phyloP scores from a whole-genome alignment of 1,140 invertebrate species.

The Orchesella cincta region DNA sequence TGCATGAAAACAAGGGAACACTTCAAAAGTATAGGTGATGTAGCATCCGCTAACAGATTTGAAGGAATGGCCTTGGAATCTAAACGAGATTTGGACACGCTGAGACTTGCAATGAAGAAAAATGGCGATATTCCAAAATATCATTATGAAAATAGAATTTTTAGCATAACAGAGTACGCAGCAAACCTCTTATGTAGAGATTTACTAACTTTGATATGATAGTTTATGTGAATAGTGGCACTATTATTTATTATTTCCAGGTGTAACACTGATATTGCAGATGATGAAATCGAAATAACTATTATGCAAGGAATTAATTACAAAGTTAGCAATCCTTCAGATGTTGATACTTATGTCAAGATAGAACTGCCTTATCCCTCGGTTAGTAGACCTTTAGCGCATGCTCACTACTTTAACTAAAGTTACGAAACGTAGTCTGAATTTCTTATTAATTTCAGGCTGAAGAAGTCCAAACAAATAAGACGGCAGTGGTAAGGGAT shows the following conservation, averaged over 20 bases:
- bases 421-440: neutral
- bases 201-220: neutral
- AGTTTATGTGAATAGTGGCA: neutral
- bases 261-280: constrained; percentile 86
- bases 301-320: constrained; percentile 86
- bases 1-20: constrained; percentile 84
- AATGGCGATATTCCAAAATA: constrained; percentile 73
- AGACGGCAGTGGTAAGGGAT: constrained; percentile 76
- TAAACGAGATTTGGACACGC: constrained; percentile 84
- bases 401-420: neutral
- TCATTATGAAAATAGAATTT: constrained; percentile 79
- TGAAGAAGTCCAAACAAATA: constrained; percentile 76
- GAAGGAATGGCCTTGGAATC: constrained; percentile 80
- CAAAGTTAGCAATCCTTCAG: constrained; percentile 78
- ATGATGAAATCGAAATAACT: constrained; percentile 84
- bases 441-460: constrained; percentile 56
- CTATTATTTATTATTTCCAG: constrained; percentile 59
- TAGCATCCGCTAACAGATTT: constrained; percentile 84
- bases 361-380: constrained; percentile 89
- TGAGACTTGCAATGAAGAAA: constrained; percentile 70
- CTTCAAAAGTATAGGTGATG: constrained; percentile 89
- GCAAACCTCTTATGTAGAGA: neutral
- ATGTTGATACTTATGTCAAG: constrained; percentile 91
- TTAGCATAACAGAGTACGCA: constrained; percentile 50
- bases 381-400: constrained; percentile 60